A percentile compares a stretch with the other conserved stretches of the same genome.
These are phyloP conservation scores for Caenorhabditis briggsae DNA, from an alignment of 1,140 invertebrate genomes.

Conservation along the genomic window DNA sequence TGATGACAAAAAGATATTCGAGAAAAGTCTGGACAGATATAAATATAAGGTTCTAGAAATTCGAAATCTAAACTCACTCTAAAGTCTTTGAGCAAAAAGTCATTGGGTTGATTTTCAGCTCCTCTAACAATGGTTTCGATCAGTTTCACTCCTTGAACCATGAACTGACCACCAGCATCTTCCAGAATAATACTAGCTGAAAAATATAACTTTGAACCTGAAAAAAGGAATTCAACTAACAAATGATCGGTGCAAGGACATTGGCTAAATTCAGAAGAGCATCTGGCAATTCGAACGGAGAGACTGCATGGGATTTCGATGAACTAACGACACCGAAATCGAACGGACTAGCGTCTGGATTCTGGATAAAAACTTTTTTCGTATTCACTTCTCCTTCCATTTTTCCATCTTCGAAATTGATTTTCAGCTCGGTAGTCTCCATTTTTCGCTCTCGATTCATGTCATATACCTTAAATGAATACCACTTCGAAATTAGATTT, in stretches of 20 bases:
- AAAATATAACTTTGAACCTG: background rate
- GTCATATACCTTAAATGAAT: slow-evolving; percentile 1
- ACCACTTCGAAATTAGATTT: background rate
- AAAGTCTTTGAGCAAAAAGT: slow-evolving; percentile 39
- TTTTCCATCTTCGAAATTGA: slow-evolving; percentile 1
- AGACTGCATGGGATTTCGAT: slow-evolving; percentile 4
- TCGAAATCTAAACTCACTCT: background rate
- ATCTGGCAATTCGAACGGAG: slow-evolving; percentile 52
- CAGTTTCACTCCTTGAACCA: slow-evolving; percentile 40
- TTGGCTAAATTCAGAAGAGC: slow-evolving; percentile 1
- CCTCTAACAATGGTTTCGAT: slow-evolving; percentile 26
- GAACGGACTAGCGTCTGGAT: slow-evolving; percentile 44
- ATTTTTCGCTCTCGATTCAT: slow-evolving; percentile 39
- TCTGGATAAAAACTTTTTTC: slow-evolving; percentile 38
- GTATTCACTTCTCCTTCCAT: slow-evolving; percentile 3
- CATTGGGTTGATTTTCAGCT: slow-evolving; percentile 40
- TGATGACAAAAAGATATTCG: slow-evolving; percentile 1
- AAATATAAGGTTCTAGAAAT: too few relatives aligned
- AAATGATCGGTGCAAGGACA: slow-evolving; percentile 16
- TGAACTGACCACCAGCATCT: slow-evolving; percentile 20
- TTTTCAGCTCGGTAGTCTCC: too few relatives aligned
- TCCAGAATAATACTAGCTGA: slow-evolving; percentile 28
- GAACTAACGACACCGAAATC: slow-evolving; percentile 40
- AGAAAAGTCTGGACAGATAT: background rate
- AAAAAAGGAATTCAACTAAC: background rate